phyloP scores from a whole-genome alignment of 2,888 invertebrate species.

The Mylabris sibirica region DNA sequence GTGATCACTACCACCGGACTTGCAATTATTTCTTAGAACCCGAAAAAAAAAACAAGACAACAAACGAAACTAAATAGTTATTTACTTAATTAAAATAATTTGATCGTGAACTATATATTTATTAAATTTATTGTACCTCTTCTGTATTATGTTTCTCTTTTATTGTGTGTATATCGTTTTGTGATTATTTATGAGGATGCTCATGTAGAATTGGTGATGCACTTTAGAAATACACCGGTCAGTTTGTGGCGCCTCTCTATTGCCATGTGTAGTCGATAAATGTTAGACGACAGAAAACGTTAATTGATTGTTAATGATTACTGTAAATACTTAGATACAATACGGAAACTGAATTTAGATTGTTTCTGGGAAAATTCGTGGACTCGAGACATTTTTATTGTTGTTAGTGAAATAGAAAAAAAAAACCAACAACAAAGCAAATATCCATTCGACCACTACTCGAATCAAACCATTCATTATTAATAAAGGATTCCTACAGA shows the following conservation, averaged over 20 bases:
- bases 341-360: slow-evolving; percentile 33
- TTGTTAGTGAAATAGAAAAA: not conserved
- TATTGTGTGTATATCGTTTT: not conserved
- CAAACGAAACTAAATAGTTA: too few relatives aligned
- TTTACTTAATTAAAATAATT: not conserved
- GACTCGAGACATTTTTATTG: not conserved
- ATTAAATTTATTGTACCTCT: not conserved
- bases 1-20: not conserved
- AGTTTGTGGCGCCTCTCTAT: slow-evolving; percentile 46
- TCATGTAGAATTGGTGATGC: not conserved
- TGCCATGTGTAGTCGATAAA: slow-evolving; percentile 40
- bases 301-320: slow-evolving; percentile 50
- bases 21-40: not conserved
- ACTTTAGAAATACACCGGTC: slow-evolving; percentile 3
- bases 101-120: not conserved
- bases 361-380: slow-evolving; percentile 3
- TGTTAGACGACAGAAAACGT: slow-evolving; percentile 37
- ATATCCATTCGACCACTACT: too few relatives aligned
- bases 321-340: slow-evolving; percentile 34
- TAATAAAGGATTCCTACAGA: too few relatives aligned
- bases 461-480: too few relatives aligned
- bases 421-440: not conserved
- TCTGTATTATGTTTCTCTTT: not conserved
- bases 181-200: not conserved
- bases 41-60: too few relatives aligned